Base-by-base conservation (phyloP, 2,113 vertebrate species). In the Panthera leo region DNA sequence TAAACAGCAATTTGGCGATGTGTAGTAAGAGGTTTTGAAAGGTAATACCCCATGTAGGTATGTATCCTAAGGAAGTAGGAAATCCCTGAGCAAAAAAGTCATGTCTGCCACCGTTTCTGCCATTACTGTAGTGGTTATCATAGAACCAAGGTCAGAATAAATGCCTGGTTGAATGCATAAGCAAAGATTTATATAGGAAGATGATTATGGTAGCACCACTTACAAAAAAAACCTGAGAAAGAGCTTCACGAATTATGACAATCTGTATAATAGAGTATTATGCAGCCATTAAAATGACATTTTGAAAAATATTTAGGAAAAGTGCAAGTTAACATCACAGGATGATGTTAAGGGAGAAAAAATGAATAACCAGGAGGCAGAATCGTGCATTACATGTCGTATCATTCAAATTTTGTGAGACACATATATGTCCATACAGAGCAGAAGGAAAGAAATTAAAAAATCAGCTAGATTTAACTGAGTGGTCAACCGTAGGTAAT, bases 351-450 rank as follows among this genome's bases (percentile, higher is more conserved):
- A 25, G 9, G 39, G 42, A 36, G 70, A 79, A 36, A 83, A 61
- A 13, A 13, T 8, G 29, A 51, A 1, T 2, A 18, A 23, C 13
- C 23, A 67, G 19, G 21, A 31, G 0, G 45, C 25, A 21, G 39
- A 61, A 23, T 2, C 34, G 2, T 3, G 12, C 0, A 31, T 48
- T 48, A 34, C 76, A 0, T 5, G 10, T 0, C 13, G 5, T 5
- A 2, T 31, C 27, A 34, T 14, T n/a, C 65, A 21, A 10, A 42
- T n/a, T 31, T 29, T n/a, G 1, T 25, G 0, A 21, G 9, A 12
- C 23, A 15, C 1, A 2, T 21, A 7, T 2, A 9, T 2, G 39
- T 31, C 27, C 48, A 39, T 15, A 7, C 0, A 19, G n/a, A 36
- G 5, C 4, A 2, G 61, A 51, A 96, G 19, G 78, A 73, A 42